Conservation (phyloP, 2,113 vertebrate genomes). For the Pelobates fuscus region DNA sequence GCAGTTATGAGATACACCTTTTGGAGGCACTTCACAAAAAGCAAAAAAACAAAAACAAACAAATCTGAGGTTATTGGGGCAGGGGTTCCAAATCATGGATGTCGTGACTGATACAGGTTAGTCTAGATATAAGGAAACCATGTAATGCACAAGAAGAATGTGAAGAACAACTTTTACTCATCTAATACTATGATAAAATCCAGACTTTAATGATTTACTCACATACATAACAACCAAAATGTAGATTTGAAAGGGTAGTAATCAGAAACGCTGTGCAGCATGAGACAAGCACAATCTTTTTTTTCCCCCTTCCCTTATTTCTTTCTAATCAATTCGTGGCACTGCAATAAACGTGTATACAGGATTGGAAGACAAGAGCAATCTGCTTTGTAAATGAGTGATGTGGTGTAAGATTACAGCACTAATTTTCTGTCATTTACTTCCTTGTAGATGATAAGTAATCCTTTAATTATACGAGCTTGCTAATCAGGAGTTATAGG, state of each 20-base stretch:
- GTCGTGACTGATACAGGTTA: too few relatives aligned
- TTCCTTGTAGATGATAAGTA: constrained; percentile 13
- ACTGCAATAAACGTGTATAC: neutral
- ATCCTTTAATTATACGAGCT: constrained; percentile 22
- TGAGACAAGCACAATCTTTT: neutral
- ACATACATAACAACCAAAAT: constrained; percentile 1
- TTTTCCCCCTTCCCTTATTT: too few relatives aligned
- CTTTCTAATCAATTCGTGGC: too few relatives aligned
- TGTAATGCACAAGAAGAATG: too few relatives aligned
- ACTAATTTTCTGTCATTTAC: neutral
- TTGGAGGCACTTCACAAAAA: too few relatives aligned
- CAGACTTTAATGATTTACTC: neutral
- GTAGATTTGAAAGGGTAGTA: constrained; percentile 18
- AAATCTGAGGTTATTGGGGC: too few relatives aligned
- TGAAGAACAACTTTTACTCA: too few relatives aligned
- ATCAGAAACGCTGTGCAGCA: neutral
- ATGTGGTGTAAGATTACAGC: constrained; percentile 1
- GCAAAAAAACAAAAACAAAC: too few relatives aligned
- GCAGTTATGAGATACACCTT: too few relatives aligned
- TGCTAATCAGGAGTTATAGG: neutral
- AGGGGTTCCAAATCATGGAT: too few relatives aligned
- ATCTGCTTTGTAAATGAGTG: neutral
- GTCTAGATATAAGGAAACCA: too few relatives aligned
- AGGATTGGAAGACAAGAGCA: neutral
- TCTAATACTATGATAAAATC: too few relatives aligned